Base-by-base conservation (phyloP, 2,113 vertebrate genomes). In the Chaetodon trifascialis region DNA sequence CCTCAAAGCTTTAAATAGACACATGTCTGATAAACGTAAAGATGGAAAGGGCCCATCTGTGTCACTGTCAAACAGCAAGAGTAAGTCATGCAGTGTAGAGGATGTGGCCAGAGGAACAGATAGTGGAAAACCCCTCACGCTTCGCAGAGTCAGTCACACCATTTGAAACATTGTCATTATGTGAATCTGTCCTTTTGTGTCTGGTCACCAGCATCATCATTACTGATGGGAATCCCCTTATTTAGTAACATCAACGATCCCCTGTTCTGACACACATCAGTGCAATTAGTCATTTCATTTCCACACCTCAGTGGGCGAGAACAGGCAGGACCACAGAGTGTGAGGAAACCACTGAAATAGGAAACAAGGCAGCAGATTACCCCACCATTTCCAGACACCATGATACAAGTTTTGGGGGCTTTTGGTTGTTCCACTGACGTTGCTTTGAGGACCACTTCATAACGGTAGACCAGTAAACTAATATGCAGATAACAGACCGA, bases 51-150 rank as follows among this genome's bases (percentile, higher is more conserved):
- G 51, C 38, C 19, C 4, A 14, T 69, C 40, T 72, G 78, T 67
- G 73, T 71, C 59, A 17, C 30, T 71, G 73, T 59, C 34, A 51
- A 69, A 83, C 15, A 51, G 16, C 72, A 65, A 63, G 19, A 79
- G 8, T 46, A 52, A 30, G 56, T 79, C 82, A 85, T 85, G 54
- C 52, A 72, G 42, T 30, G 76, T 4, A 46, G 42, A 52, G 40
- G 42, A 82, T 68, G 58, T 67, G 25, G 23, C 64, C 47, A 73
- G 52, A 47, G 21, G 25, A 49, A 34, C 3, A 2, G 12, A 51
- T 16, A 40, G 44, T 44, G 75, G 36, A 7, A 74, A 86, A 78
- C 3, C 21, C 70, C 56, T 76, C 58, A 10, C 7, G n/a, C 49
- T 25, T 65, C 64, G 47, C 10, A 30, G 15, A 73, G 44, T 64